Evolutionary conservation across 2,797 vertebrate species (phyloP).

Genomic region (Chloroceryle inda): DNA sequence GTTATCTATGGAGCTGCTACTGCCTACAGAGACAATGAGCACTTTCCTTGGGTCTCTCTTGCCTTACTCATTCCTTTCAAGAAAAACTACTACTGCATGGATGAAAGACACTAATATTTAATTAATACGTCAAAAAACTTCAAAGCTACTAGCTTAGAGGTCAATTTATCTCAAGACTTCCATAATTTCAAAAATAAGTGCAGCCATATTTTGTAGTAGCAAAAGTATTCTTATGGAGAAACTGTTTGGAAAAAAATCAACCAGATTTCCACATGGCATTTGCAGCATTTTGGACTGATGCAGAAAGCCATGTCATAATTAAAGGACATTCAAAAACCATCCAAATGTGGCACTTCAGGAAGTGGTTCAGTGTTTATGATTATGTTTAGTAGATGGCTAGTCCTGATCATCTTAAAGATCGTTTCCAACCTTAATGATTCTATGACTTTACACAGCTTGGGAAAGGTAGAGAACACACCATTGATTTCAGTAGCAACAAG

Average conservation of each 20-base stretch:
- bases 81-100: background rate
- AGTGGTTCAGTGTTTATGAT: too few relatives aligned
- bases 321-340: background rate
- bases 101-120: background rate
- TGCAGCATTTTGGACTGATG: background rate
- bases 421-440: too few relatives aligned
- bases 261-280: background rate
- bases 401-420: too few relatives aligned
- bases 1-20: background rate
- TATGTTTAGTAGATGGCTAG: too few relatives aligned
- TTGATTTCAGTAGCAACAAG: background rate
- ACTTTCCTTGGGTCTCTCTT: background rate
- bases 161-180: background rate
- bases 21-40: background rate
- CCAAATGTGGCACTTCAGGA: too few relatives aligned
- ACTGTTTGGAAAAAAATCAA: background rate
- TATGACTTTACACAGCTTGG: accelerated
- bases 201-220: background rate
- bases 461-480: background rate
- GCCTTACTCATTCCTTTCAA: background rate
- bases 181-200: background rate
- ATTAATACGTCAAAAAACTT: background rate
- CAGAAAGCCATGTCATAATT: background rate
- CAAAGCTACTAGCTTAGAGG: background rate
- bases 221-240: background rate